Evolutionary conservation across 2,113 vertebrate species (phyloP).

Genomic region (Nymphicus hollandicus): DNA sequence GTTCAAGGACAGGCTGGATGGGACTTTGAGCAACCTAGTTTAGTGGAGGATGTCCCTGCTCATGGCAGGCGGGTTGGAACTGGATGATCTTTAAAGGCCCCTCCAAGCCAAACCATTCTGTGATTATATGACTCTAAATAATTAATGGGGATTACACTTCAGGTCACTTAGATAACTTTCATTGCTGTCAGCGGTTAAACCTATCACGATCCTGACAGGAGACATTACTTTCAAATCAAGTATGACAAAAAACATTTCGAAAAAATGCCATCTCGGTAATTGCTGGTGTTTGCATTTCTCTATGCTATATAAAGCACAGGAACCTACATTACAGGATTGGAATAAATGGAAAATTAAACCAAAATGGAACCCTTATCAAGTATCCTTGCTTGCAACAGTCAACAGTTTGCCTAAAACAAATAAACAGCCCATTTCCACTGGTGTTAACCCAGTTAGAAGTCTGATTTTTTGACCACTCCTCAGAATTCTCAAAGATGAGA

Average conservation of each 20-base stretch:
- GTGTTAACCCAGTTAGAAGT: background rate
- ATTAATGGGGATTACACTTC: background rate
- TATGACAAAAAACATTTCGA: background rate
- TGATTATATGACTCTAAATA: background rate
- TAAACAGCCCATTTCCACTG: background rate
- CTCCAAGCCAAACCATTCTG: background rate
- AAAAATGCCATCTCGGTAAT: background rate
- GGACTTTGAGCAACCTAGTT: background rate
- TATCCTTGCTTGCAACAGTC: background rate
- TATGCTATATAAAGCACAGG: background rate
- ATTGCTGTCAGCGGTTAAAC: background rate
- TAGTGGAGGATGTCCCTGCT: background rate
- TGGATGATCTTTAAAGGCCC: background rate
- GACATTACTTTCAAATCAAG: background rate
- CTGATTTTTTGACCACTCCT: background rate
- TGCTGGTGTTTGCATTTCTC: background rate
- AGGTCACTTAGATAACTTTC: background rate
- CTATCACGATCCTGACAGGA: background rate
- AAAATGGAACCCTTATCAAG: background rate
- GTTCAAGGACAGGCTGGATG: background rate
- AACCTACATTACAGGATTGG: background rate
- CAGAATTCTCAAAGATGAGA: background rate
- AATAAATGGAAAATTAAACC: background rate
- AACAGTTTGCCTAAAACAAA: background rate
- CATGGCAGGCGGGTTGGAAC: fast-evolving